These are phyloP conservation scores for Erebia ligea DNA, from an alignment of 2,888 invertebrate genomes.

Conservation along the genomic window DNA sequence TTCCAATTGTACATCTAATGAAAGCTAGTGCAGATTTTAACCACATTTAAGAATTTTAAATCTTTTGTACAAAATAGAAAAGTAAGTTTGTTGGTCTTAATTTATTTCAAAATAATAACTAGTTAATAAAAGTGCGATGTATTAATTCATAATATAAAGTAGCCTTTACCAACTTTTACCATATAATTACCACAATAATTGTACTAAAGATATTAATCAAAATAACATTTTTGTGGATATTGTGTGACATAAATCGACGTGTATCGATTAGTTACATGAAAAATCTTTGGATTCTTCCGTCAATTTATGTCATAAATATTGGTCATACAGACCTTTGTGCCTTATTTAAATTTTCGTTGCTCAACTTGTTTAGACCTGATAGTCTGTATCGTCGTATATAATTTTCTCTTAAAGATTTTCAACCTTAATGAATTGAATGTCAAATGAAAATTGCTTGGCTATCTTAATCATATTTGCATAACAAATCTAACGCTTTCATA, in stretches of 20 bases:
- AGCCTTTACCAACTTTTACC: conserved; percentile 27
- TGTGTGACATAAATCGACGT: conserved; percentile 11
- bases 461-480: conserved; percentile 33
- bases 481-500: conserved; percentile 38
- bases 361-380: conserved; percentile 70
- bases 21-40: conserved; percentile 32
- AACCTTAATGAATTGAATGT: conserved; percentile 19
- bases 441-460: conserved; percentile 43
- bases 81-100: conserved; percentile 35
- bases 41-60: conserved; percentile 31
- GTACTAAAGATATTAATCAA: conserved; percentile 15
- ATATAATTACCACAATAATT: conserved; percentile 10
- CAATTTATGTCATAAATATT: conserved; percentile 40
- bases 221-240: background rate
- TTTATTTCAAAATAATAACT: conserved; percentile 30
- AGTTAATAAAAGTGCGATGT: conserved; percentile 18
- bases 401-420: conserved; percentile 21
- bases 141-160: conserved; percentile 19
- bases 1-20: conserved; percentile 24
- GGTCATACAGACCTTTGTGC: conserved; percentile 69
- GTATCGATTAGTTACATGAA: background rate
- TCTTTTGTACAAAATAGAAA: conserved; percentile 36
- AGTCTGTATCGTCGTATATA: conserved; percentile 53
- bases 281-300: background rate
- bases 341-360: conserved; percentile 75